phyloP scores from a whole-genome alignment of 2,888 invertebrate genomes.

The Itoplectis maculator region DNA sequence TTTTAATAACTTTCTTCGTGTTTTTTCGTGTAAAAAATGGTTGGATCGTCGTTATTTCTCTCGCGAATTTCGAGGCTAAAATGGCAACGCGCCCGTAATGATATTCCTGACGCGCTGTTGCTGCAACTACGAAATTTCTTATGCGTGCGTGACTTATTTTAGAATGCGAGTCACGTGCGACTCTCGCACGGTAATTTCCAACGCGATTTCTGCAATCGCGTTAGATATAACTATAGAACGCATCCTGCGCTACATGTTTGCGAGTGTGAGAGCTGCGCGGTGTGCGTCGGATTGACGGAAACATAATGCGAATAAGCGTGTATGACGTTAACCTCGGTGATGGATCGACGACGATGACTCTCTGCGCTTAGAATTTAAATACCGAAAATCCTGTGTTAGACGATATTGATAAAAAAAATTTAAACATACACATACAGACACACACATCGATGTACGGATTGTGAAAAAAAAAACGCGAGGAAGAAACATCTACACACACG shows the following conservation, averaged over 20 bases:
- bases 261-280: background rate
- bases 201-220: constrained; percentile 59
- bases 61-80: background rate
- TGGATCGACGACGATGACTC: constrained; percentile 20
- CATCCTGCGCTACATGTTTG: constrained; percentile 11
- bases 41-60: background rate
- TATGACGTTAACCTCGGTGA: constrained; percentile 35
- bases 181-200: constrained; percentile 48
- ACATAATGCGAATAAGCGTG: constrained; percentile 38
- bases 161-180: constrained; percentile 42
- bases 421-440: too few species aligned
- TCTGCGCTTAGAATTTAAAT: constrained; percentile 15
- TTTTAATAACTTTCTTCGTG: background rate
- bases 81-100: constrained; percentile 12
- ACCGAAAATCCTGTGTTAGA: background rate
- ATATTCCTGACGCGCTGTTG: constrained; percentile 36
- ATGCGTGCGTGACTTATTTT: constrained; percentile 32
- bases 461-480: background rate
- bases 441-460: background rate
- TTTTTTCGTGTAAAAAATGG: background rate
- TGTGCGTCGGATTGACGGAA: constrained; percentile 16
- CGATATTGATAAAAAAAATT: background rate
- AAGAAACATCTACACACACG: background rate
- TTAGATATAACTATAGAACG: constrained; percentile 40
- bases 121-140: constrained; percentile 22